Evolutionary conservation across 1,140 invertebrate species (phyloP).

Genomic region (Nephila pilipes): DNA sequence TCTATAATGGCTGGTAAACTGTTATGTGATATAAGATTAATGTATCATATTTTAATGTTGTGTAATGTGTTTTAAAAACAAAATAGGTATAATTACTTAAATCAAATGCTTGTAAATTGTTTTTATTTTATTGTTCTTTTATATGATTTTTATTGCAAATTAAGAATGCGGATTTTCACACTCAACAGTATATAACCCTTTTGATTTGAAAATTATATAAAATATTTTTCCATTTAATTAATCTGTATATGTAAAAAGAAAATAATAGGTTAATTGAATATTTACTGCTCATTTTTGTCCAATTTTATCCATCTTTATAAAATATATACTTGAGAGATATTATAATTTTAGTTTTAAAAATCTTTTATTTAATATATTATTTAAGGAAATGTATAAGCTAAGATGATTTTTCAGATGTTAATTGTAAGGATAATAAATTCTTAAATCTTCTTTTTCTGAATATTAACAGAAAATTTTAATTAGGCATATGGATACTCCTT

Average conservation of each 20-base stretch:
- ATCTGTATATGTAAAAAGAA: not conserved
- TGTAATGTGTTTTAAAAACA: constrained; percentile 25
- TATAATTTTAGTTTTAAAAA: not conserved
- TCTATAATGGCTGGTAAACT: constrained; percentile 48
- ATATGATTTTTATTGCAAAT: not conserved
- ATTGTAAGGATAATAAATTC: not conserved
- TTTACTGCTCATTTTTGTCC: not conserved
- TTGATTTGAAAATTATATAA: not conserved
- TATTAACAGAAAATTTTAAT: too few relatives aligned
- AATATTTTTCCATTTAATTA: not conserved
- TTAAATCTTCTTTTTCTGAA: too few relatives aligned
- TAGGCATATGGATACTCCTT: too few relatives aligned
- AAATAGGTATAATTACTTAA: constrained; percentile 9
- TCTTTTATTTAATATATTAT: not conserved
- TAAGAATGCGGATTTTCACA: not conserved
- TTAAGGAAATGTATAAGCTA: not conserved
- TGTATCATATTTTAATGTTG: not conserved
- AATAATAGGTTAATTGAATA: not conserved
- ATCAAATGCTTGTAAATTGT: constrained; percentile 2
- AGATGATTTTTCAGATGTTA: not conserved
- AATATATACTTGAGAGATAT: not conserved
- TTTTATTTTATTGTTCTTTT: not conserved
- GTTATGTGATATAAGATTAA: constrained; percentile 53
- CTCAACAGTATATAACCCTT: not conserved
- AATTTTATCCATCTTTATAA: not conserved